Conservation (phyloP, 1,140 invertebrate species). For the Cataglyphis hispanica region DNA sequence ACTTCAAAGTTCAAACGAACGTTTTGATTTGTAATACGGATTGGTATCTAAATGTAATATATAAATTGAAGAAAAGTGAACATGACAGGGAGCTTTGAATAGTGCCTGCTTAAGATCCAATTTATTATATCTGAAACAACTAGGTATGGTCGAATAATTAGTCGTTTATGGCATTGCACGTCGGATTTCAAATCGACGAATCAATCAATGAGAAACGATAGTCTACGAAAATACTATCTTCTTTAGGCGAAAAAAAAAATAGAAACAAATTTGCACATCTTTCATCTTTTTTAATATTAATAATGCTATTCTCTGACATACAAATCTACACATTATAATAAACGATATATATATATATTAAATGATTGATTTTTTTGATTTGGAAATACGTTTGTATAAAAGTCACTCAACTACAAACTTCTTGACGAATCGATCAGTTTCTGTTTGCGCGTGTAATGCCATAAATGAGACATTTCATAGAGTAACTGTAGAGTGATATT, state of each 20-base stretch:
- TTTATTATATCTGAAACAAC: constrained; percentile 73
- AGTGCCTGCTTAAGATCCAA: constrained; percentile 85
- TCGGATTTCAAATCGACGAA: neutral
- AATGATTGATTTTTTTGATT: neutral
- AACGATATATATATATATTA: too few relatives aligned
- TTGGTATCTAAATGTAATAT: constrained; percentile 72
- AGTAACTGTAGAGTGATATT: constrained; percentile 42
- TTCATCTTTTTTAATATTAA: neutral
- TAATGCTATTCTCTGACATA: neutral
- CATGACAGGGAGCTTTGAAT: constrained; percentile 83
- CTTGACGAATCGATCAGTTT: constrained; percentile 8
- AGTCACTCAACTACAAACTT: neutral
- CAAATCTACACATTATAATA: neutral
- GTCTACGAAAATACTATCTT: neutral
- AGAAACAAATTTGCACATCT: neutral
- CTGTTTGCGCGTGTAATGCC: neutral
- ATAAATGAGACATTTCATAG: constrained; percentile 44
- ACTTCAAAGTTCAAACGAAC: constrained; percentile 69
- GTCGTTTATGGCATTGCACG: constrained; percentile 30
- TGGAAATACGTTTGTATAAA: neutral
- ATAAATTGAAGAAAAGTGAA: constrained; percentile 67
- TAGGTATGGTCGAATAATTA: constrained; percentile 68
- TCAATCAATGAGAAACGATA: neutral
- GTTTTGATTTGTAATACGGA: constrained; percentile 70
- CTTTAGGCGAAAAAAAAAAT: neutral